These are phyloP conservation scores for Drosophila paulistorum DNA, from an alignment of 1,140 invertebrate species.

Conservation along the genomic window DNA sequence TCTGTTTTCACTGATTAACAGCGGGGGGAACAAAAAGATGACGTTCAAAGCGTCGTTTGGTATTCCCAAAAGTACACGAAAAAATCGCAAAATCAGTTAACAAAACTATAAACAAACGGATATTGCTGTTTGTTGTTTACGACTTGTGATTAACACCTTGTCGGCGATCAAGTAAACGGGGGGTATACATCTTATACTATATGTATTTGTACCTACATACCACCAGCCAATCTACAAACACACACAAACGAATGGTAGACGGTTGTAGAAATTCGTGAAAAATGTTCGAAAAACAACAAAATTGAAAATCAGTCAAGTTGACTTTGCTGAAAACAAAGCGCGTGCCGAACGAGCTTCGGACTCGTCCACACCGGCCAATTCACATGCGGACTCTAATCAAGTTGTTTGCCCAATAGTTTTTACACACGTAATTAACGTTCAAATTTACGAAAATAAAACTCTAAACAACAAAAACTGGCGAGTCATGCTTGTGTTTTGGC, in stretches of 20 bases:
- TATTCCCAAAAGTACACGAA: conserved; percentile 26
- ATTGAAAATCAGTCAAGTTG: conserved; percentile 30
- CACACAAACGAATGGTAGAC: not conserved
- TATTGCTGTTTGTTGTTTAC: conserved; percentile 66
- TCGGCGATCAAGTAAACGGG: conserved; percentile 29
- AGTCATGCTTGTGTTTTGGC: conserved; percentile 36
- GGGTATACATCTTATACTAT: not conserved
- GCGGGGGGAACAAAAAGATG: conserved; percentile 17
- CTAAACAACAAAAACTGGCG: conserved; percentile 16
- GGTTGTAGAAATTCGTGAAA: conserved; percentile 48
- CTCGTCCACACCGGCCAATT: conserved; percentile 47
- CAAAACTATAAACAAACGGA: conserved; percentile 57
- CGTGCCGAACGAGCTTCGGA: conserved; percentile 52
- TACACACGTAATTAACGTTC: conserved; percentile 67
- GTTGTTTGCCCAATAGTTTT: conserved; percentile 76
- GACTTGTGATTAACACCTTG: conserved; percentile 61
- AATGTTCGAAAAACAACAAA: conserved; percentile 23
- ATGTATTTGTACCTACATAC: too few species aligned
- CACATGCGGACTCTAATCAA: conserved; percentile 66
- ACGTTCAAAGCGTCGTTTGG: conserved; percentile 29
- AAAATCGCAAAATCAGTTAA: conserved; percentile 55
- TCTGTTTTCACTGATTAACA: conserved; percentile 29
- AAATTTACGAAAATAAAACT: conserved; percentile 11
- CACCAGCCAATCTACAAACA: too few species aligned
- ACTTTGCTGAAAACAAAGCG: conserved; percentile 47